Evolutionary conservation across 2,888 invertebrate species (phyloP), one percentile per base, ranked within the genome.

Genomic region (Podabrus alpinus): DNA sequence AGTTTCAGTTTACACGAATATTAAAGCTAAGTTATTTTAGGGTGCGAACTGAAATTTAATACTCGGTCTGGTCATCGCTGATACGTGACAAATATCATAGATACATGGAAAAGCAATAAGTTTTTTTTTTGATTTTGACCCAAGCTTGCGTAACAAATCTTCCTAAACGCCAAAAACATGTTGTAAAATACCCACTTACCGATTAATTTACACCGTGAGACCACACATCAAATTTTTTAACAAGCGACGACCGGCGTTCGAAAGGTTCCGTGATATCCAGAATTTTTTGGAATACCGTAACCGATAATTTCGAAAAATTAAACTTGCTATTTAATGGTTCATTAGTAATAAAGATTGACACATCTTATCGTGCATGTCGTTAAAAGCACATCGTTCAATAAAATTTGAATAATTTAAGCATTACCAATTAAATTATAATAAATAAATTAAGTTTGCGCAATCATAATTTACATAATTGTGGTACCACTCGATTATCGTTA

Each of bases 11-110:
- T 45, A 45, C 45, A 45, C 45, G 45, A 45, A 45, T 45, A 45
- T 45, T 45, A 45, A 45, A 45, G 45, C 24, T 11, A 45, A 71
- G 71, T 71, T 66, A 66, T 71, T 69, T 71, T 64, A 66, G 74
- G 71, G 71, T 74, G 74, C 68, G 74, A 61, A 68, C 59, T 68
- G 76, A 73, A 76, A 76, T 74, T 69, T 71, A 67, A 74, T 59
- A 77, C 71, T 59, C 25, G 15, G 64, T 45, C 67, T 21, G 76
- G 73, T 72, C 71, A 72, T 74, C 74, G 62, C 59, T 66, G 68
- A 74, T 74, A 71, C 76, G 76, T 77, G 76, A 77, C 76, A 77
- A 75, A 74, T 74, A 71, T 68, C 69, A 45, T 67, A 66, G 59
- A 68, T 66, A 66, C 69, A 64, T 76, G 76, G 68, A 61, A 69